Base-by-base conservation (phyloP, 2,888 invertebrate genomes). In the Cheiracanthium punctorium region DNA sequence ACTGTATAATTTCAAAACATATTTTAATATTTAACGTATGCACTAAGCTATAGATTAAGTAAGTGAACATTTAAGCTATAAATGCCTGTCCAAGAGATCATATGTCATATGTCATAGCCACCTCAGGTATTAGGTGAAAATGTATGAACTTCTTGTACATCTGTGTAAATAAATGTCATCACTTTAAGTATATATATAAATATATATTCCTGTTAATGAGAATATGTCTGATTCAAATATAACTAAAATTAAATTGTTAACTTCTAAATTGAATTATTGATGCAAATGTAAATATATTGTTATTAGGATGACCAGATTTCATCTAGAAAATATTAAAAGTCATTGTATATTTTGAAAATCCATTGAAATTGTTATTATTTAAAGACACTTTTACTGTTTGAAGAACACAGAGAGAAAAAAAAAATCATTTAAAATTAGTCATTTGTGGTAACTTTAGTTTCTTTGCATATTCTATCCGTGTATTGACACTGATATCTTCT, bases 101-200 rank as follows among this genome's bases (percentile, higher is more conserved):
- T 24, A 28, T 41, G 29, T 69, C 32, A n/a, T n/a, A n/a, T n/a
- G n/a, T n/a, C n/a, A n/a, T n/a, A 82, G 64, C 71, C 76, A 43
- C 82, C 82, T 77, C 77, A 71, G 76, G 76, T 52, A 82, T 72
- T 52, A 72, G 76, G 43, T 43, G 30, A 48, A 77, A 73, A 48
- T 67, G 73, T 73, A 30, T 52, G 65, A 29, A 74, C 58, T 64
- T 65, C 67, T 76, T 76, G 71, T 84, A 73, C 77, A 79, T 77
- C 65, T 76, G 14, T 84, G 77, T 84, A 77, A 14, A 84, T 77
- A 79, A 77, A 30, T 67, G 48, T 84, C 76, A 76, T 71, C 37
- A 58, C 70, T 30, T 76, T 64, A 33, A 52, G 71, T 70, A 75
- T 69, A 58, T 58, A 30, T 75, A 20, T 75, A 74, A 75, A 58